Base-by-base conservation (phyloP, 2,888 invertebrate genomes). In the Melikaiella ostensackeni region DNA sequence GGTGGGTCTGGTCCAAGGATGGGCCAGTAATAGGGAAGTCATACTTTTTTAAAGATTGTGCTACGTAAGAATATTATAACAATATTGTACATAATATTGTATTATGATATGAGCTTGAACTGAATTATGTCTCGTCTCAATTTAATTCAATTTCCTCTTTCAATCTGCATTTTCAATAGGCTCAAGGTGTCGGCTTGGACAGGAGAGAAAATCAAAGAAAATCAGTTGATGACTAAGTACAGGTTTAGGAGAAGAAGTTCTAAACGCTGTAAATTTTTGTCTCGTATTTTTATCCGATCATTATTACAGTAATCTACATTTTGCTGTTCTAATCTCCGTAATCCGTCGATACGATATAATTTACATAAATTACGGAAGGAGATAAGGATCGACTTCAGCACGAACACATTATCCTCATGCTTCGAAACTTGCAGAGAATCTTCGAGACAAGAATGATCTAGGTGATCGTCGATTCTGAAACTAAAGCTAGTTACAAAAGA, bases 331-430 rank as follows among this genome's bases (percentile, higher is more conserved):
- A 57, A 57, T 57, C 57, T 24, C 24, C 24, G 57, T 57, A 24
- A 57, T 55, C 21, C 21, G 8, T 9, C 55, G 55, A 63, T 64
- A 64, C 38, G 38, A 64, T 64, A 16, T 64, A 64, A 64, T 64
- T 64, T 64, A 64, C 64, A 64, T 64, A 64, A 64, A 42, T 64
- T 64, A 64, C 64, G 38, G 38, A 16, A 38, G 19, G 35, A 63
- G 62, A 63, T 63, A 63, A 63, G 62, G 62, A 63, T 64, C 64
- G 38, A 64, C 38, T 64, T 64, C 64, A 42, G 42, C 64, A 64
- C 42, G 21, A 64, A 38, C 64, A 64, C 38, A 64, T 64, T 64
- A 64, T 64, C 64, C 13, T 38, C 21, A 9, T 64, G 11, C 21
- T 64, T 64, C 16, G 24, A 64, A 42, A 64, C 42, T 42, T 42